Evolutionary conservation across 2,888 invertebrate genomes (phyloP).

Genomic region (Dascillus cervinus): DNA sequence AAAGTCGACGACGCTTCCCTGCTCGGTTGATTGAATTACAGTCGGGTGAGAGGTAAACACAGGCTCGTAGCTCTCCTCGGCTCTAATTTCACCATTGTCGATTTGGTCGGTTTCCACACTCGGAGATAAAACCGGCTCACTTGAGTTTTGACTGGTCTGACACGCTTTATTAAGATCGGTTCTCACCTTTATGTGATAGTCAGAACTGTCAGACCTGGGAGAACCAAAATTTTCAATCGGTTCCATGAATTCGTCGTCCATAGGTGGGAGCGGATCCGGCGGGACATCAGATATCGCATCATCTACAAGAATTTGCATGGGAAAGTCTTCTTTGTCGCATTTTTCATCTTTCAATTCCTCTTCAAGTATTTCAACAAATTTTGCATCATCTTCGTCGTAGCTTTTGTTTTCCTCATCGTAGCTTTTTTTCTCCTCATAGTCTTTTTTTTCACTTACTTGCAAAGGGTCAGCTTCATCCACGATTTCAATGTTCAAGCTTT

Average conservation of each 20-base stretch:
- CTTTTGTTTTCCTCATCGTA: neutral
- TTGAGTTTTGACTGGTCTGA: constrained; percentile 28
- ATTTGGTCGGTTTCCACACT: neutral
- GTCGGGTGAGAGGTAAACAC: neutral
- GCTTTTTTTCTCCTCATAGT: constrained; percentile 3
- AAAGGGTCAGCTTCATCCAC: constrained; percentile 1
- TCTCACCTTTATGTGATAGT: constrained; percentile 24
- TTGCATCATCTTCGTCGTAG: neutral
- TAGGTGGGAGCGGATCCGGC: neutral
- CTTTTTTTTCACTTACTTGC: constrained; percentile 1
- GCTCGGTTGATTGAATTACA: neutral
- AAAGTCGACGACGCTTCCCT: constrained; percentile 41
- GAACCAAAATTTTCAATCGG: constrained; percentile 19
- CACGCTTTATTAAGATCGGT: constrained; percentile 41
- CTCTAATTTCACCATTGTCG: neutral
- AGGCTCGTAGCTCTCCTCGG: neutral
- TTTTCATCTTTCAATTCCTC: constrained; percentile 7
- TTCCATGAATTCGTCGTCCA: constrained; percentile 13
- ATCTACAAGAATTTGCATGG: neutral
- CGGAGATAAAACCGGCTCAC: neutral
- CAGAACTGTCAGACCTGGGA: constrained; percentile 13
- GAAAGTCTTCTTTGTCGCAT: constrained; percentile 10
- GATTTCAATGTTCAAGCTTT: neutral
- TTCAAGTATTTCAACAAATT: constrained; percentile 1
- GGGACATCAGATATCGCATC: neutral